A percentile compares a stretch with the other conserved stretches of the same genome.
Evolutionary conservation across 2,797 vertebrate genomes (phyloP).

Genomic region (Rhabdomys pumilio): DNA sequence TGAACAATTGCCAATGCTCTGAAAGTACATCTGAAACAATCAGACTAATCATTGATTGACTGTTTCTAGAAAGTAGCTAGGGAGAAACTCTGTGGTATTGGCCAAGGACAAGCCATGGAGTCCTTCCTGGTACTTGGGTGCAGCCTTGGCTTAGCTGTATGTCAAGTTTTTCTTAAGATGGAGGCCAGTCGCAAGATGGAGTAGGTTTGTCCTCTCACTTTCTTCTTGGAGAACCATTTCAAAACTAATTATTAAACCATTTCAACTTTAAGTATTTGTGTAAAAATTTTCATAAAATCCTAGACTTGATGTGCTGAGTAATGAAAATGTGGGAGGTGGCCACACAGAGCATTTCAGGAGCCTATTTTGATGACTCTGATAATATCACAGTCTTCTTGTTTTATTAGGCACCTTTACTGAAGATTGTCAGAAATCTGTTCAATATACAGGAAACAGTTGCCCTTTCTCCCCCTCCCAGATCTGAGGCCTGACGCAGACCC

Average conservation of each 20-base stretch:
- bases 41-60: no score
- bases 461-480: no score
- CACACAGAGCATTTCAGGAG: neutral
- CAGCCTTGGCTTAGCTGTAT: no score
- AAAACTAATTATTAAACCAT: slow-evolving; percentile 22
- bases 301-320: slow-evolving; percentile 23
- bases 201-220: neutral
- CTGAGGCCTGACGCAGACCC: no score
- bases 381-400: neutral
- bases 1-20: no score
- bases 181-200: no score
- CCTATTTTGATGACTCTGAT: slow-evolving; percentile 36
- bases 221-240: slow-evolving; percentile 66
- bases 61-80: no score
- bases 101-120: no score
- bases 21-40: no score
- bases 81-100: no score
- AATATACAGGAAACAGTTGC: neutral
- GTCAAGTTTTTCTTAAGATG: no score
- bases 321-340: neutral
- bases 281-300: slow-evolving; percentile 42
- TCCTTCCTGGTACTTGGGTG: no score
- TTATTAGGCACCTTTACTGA: neutral
- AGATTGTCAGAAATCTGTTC: neutral
- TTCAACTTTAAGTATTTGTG: neutral